Percentiles rank a stretch among this genome's conserved stretches.
Evolutionary conservation across 2,888 invertebrate genomes (phyloP).

Genomic region (Aleiodes alternator): DNA sequence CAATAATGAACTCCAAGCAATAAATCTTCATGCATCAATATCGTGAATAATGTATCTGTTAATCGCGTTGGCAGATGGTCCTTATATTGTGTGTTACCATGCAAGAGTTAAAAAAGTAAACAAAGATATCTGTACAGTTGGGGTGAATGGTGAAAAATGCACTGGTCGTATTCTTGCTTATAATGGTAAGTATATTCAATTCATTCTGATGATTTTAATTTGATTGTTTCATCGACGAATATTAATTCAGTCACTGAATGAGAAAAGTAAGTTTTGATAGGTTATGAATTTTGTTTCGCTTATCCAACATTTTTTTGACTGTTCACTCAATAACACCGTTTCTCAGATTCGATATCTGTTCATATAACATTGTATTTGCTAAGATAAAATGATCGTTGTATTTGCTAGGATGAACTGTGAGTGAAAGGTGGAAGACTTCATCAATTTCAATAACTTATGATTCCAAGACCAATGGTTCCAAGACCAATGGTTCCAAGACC

Average conservation of each 20-base stretch:
- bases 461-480: slow-evolving; percentile 19
- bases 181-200: neutral
- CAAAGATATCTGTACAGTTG: slow-evolving; percentile 6
- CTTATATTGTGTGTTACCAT: neutral
- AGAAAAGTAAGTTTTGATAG: too few species aligned
- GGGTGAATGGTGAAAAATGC: neutral
- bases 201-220: too few species aligned
- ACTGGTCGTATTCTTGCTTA: slow-evolving; percentile 6
- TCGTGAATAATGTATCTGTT: neutral
- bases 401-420: too few species aligned
- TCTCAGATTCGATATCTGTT: too few species aligned
- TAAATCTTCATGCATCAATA: neutral
- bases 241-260: too few species aligned
- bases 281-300: too few species aligned
- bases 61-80: slow-evolving; percentile 5
- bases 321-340: too few species aligned
- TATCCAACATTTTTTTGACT: too few species aligned
- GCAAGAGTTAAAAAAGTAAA: neutral
- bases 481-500: slow-evolving; percentile 8
- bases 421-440: neutral
- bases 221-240: too few species aligned
- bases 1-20: too few species aligned
- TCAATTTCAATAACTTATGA: neutral
- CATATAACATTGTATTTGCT: too few species aligned
- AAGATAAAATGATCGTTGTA: too few species aligned